Percentiles rank a stretch among this genome's conserved stretches.
phyloP scores from a whole-genome alignment of 92 coral and sea anemone species.

The Epizoanthus illoricatus region DNA sequence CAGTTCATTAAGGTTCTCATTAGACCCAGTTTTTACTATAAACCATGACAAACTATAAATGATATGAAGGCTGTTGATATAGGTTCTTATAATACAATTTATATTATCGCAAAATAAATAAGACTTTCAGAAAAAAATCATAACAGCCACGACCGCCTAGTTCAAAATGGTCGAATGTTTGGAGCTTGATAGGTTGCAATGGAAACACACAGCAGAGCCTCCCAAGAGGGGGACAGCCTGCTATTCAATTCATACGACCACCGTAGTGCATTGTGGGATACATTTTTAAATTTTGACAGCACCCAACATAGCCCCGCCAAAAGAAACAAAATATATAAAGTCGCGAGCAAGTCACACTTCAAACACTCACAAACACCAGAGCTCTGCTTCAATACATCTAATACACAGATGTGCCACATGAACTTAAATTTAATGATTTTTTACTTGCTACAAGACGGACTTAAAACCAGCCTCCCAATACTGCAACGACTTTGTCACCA shows the following conservation, averaged over 20 bases:
- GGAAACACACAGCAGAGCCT: conserved; percentile 28
- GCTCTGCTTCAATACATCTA: conserved; percentile 26
- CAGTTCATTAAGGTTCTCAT: conserved; percentile 25
- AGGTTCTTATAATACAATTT: conserved; percentile 23
- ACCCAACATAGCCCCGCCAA: conserved; percentile 29
- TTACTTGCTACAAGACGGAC: conserved; percentile 27
- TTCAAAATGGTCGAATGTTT: conserved; percentile 25
- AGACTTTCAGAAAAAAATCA: conserved; percentile 24
- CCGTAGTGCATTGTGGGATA: conserved; percentile 27
- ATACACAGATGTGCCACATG: conserved; percentile 27
- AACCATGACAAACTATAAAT: conserved; percentile 24
- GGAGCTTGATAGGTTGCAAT: conserved; percentile 24
- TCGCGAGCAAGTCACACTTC: conserved; percentile 28
- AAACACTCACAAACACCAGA: conserved; percentile 26
- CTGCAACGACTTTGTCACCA: conserved; percentile 27
- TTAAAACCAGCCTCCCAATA: conserved; percentile 26
- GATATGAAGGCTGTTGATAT: conserved; percentile 25
- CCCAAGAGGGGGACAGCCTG: conserved; percentile 30
- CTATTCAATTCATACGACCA: conserved; percentile 25
- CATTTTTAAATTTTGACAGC: conserved; percentile 24
- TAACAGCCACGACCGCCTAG: conserved; percentile 29
- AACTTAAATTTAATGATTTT: conserved; percentile 22
- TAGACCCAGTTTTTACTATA: conserved; percentile 25
- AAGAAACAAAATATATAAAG: conserved; percentile 23
- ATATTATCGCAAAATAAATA: conserved; percentile 23